Evolutionary conservation across 2,113 vertebrate species (phyloP).

Genomic region (Myrmecophaga tridactyla): DNA sequence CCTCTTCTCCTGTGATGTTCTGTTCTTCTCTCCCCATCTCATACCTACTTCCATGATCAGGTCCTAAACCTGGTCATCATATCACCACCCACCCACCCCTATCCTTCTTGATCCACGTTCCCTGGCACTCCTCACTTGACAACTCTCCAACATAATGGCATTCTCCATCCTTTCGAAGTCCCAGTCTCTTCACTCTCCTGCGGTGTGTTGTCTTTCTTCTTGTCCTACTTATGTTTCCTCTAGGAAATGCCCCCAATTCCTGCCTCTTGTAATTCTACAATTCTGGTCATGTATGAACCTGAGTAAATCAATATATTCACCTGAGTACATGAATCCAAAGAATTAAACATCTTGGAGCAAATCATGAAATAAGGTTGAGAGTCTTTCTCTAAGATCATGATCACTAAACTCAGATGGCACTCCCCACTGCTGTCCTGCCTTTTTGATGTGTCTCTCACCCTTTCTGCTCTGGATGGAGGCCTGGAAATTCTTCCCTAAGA

Average conservation of each 20-base stretch:
- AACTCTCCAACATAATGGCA: background rate
- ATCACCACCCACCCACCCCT: too few species aligned
- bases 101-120: background rate
- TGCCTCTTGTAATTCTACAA: background rate
- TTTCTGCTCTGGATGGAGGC: background rate
- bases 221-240: background rate
- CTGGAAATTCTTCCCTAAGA: background rate
- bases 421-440: background rate
- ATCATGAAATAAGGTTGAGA: background rate
- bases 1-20: background rate
- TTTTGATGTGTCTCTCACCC: background rate
- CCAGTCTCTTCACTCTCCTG: background rate
- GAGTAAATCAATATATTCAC: background rate
- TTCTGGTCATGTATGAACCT: background rate
- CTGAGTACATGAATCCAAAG: background rate
- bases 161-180: background rate
- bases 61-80: background rate
- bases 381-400: background rate
- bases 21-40: background rate
- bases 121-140: background rate
- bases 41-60: background rate
- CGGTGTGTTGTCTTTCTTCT: background rate
- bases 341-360: background rate
- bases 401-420: background rate
- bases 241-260: background rate